Percentiles rank a stretch among this genome's conserved stretches.
These are phyloP conservation scores for human (Homo sapiens) DNA, from an alignment of 2,113 vertebrate genomes.

Conservation along the genomic window DNA sequence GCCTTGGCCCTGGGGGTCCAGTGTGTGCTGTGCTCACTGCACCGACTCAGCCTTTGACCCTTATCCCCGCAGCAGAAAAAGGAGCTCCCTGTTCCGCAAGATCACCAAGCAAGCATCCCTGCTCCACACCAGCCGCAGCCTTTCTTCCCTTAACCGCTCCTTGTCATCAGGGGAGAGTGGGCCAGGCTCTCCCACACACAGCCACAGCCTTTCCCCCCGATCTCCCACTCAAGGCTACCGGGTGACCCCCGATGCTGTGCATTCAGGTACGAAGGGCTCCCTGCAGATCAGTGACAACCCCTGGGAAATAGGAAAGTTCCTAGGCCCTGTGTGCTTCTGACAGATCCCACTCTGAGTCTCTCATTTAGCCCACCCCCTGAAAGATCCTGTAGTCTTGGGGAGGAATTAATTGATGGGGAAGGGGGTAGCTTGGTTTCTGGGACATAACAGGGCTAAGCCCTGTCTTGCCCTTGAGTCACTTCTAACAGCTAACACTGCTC, in stretches of 20 bases:
- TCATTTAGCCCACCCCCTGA: background rate
- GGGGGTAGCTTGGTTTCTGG: background rate
- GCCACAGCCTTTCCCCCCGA: conserved; percentile 94
- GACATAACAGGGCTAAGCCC: background rate
- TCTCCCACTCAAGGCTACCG: conserved; percentile 96
- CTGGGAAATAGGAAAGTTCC: background rate
- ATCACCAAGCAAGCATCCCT: conserved; percentile 96
- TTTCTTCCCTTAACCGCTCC: conserved; percentile 96
- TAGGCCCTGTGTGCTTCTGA: background rate
- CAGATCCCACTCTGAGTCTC: background rate
- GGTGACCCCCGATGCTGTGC: conserved; percentile 90
- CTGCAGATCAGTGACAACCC: background rate
- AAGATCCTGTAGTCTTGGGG: background rate
- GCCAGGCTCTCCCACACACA: conserved; percentile 95
- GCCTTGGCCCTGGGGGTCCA: background rate
- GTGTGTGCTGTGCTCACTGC: background rate
- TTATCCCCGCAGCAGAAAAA: conserved; percentile 89
- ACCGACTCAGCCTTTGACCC: background rate
- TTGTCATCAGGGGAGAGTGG: conserved; percentile 97
- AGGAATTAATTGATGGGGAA: background rate
- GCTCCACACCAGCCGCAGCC: conserved; percentile 96
- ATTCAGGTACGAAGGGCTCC: conserved; percentile 89
- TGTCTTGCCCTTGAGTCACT: background rate
- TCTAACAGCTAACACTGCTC: conserved; percentile 14
- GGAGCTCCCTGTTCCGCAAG: conserved; percentile 94